These are phyloP conservation scores for Dynastes tityus DNA, from an alignment of 2,888 invertebrate genomes.

Conservation along the genomic window DNA sequence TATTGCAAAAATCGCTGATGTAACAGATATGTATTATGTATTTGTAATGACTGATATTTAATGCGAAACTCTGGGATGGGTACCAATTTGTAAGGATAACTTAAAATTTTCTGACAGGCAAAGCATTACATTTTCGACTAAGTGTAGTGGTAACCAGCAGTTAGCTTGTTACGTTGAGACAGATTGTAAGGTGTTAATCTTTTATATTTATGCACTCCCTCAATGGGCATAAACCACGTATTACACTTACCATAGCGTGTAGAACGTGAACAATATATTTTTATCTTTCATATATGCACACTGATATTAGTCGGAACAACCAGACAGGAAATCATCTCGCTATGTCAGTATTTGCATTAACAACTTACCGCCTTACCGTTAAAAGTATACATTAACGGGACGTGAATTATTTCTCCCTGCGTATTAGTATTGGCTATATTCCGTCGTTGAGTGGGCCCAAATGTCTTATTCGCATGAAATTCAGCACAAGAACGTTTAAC, in stretches of 20 bases:
- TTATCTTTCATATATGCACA: conserved; percentile 3
- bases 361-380: conserved; percentile 9
- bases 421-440: conserved; percentile 4
- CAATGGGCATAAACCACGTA: not conserved
- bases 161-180: too few species aligned
- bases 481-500: not conserved
- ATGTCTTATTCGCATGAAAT: conserved; percentile 33
- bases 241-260: conserved; percentile 13
- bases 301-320: conserved; percentile 6
- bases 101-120: too few species aligned
- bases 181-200: not conserved
- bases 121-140: too few species aligned
- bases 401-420: conserved; percentile 5
- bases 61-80: too few species aligned
- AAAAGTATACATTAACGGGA: conserved; percentile 17
- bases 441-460: not conserved
- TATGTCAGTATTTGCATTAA: conserved; percentile 8
- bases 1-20: not conserved
- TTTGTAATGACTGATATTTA: too few species aligned
- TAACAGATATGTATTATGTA: too few species aligned
- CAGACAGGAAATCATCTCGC: conserved; percentile 9
- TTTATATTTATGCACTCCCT: not conserved
- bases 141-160: too few species aligned
- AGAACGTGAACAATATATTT: conserved; percentile 5
- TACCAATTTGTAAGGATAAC: too few species aligned